Evolutionary conservation across 2,113 vertebrate species (phyloP).

Genomic region (Rhinopomastus cyanomelas): DNA sequence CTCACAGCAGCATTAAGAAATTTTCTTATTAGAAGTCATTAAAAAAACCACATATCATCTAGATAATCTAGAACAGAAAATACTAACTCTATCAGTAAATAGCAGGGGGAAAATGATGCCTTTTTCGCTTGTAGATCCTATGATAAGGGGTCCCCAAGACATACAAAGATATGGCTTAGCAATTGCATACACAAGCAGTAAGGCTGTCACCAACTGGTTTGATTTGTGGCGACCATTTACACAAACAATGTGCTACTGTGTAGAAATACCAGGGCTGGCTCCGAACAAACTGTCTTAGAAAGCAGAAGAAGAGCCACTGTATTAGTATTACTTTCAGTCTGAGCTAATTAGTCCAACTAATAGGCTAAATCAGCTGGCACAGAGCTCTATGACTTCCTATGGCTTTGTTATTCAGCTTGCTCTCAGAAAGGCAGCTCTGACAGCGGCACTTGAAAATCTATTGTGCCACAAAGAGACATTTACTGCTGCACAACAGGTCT

Average conservation of each 20-base stretch:
- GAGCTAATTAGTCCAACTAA: neutral
- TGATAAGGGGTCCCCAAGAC: neutral
- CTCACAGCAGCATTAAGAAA: neutral
- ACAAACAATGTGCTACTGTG: neutral
- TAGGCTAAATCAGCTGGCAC: neutral
- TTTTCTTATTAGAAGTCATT: neutral
- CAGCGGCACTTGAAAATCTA: neutral
- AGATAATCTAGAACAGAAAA: neutral
- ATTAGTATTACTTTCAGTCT: neutral
- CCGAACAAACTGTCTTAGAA: slow-evolving; percentile 1
- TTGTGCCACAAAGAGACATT: neutral
- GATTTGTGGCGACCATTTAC: neutral
- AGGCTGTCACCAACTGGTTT: neutral
- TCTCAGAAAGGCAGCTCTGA: neutral
- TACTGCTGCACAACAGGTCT: neutral
- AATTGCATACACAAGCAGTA: neutral
- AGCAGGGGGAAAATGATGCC: neutral
- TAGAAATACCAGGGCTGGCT: neutral
- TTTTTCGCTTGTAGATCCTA: neutral
- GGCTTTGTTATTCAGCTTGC: neutral
- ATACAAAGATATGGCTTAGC: neutral
- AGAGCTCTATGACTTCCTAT: neutral
- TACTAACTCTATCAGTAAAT: neutral
- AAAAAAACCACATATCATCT: neutral
- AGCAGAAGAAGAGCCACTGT: neutral